A percentile compares a stretch with the other conserved stretches of the same genome.
These are phyloP conservation scores for Parelbella ahira DNA, from an alignment of 2,888 invertebrate genomes.

Conservation along the genomic window DNA sequence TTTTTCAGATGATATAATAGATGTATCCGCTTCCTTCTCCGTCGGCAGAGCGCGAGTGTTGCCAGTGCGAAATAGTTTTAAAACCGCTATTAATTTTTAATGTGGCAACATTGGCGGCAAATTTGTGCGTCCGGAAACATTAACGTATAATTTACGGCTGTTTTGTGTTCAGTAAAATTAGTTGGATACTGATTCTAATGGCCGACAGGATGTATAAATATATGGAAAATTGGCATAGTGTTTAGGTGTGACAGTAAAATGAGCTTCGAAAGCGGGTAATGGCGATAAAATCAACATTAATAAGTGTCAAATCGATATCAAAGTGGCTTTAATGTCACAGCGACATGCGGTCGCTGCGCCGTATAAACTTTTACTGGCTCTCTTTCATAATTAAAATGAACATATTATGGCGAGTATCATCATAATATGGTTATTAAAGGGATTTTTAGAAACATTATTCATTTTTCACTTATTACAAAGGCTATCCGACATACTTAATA, in stretches of 20 bases:
- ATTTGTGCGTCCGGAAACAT: slow-evolving; percentile 72
- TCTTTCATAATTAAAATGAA: no score
- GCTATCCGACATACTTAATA: no score
- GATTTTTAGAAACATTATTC: no score
- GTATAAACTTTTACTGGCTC: no score
- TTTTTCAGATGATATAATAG: slow-evolving; percentile 67
- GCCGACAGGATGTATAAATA: slow-evolving; percentile 68
- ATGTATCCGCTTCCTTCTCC: slow-evolving; percentile 68
- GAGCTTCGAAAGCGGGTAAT: slow-evolving; percentile 48
- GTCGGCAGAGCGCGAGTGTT: slow-evolving; percentile 46
- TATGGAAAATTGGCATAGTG: slow-evolving; percentile 52
- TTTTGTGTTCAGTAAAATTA: slow-evolving; percentile 73
- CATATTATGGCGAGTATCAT: no score
- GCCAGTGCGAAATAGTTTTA: slow-evolving; percentile 75
- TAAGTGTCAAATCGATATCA: slow-evolving; percentile 36
- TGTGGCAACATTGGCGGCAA: slow-evolving; percentile 66
- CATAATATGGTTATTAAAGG: no score
- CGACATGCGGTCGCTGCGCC: slow-evolving; percentile 13
- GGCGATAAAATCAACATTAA: slow-evolving; percentile 42
- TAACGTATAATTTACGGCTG: slow-evolving; percentile 72
- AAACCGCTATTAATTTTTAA: slow-evolving; percentile 72
- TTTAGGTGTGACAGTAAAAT: slow-evolving; percentile 51
- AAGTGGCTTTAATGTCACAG: slow-evolving; percentile 30
- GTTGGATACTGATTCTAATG: slow-evolving; percentile 64
- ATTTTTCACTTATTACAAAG: no score